A percentile compares a stretch with the other conserved stretches of the same genome.
phyloP scores from a whole-genome alignment of 2,113 vertebrate genomes.

The Clarias magur region DNA sequence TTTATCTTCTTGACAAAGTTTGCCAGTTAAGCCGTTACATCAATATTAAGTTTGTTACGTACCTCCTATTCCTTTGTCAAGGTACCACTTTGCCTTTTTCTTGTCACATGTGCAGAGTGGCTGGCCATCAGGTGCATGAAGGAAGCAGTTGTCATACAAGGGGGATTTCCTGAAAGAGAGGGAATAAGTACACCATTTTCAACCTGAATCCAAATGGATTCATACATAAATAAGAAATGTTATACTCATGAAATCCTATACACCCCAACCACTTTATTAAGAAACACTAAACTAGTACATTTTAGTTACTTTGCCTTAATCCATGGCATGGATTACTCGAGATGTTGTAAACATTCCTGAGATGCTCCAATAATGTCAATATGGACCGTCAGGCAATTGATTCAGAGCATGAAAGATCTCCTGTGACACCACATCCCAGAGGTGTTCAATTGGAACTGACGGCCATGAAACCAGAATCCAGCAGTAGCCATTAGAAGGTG shows the following conservation, averaged over 20 bases:
- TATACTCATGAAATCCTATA: not conserved
- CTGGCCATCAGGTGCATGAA: constrained; percentile 93
- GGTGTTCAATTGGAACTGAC: too few species aligned
- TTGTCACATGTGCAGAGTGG: constrained; percentile 96
- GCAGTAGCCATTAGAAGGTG: not conserved
- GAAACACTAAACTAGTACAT: not conserved
- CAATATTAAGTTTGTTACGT: not conserved
- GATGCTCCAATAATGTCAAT: too few species aligned
- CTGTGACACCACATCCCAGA: too few species aligned
- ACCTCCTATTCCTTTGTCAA: constrained; percentile 98
- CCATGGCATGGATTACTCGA: too few species aligned
- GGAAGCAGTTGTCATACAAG: constrained; percentile 97
- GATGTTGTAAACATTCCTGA: too few species aligned
- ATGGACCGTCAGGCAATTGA: too few species aligned
- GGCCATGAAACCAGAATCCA: too few species aligned
- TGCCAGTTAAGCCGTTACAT: not conserved
- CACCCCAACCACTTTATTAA: not conserved
- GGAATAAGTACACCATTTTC: not conserved
- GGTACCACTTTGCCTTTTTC: constrained; percentile 98
- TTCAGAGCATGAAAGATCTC: too few species aligned
- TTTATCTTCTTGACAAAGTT: not conserved
- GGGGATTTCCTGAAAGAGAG: constrained; percentile 85
- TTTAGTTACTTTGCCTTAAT: not conserved
- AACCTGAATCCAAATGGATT: not conserved
- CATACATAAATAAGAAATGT: not conserved